Base-by-base conservation (phyloP, 1,140 invertebrate genomes). In the Tetraneura akinire region DNA sequence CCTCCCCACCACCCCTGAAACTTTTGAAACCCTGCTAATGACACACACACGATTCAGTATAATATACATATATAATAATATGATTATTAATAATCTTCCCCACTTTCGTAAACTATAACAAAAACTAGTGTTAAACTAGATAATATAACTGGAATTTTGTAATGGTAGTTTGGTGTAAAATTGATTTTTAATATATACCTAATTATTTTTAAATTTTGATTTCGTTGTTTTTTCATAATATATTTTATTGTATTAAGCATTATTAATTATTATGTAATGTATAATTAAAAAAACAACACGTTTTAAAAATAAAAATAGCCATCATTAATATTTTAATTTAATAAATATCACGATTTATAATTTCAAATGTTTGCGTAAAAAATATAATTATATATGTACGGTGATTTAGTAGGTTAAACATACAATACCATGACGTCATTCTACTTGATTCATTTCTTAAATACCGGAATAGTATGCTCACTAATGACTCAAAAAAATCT, bases 11-110 rank as follows among this genome's bases (percentile, higher is more conserved):
- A 9, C 55, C 74, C 74, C 74, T 62, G n/a, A 18, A 78, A 78
- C 55, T 62, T 78, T 62, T 14, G 47, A n/a, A 18, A 29, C 47
- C 68, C 74, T 37, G 74, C 74, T 78, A 78, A 78, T 78, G 74
- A 78, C 74, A 45, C 74, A 45, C 55, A 78, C 74, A 78, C 74
- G 74, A 78, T 21, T 78, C 32, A 57, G 51, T 76, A 23, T 51
- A 60, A n/a, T n/a, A n/a, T n/a, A n/a, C n/a, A n/a, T n/a, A n/a
- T n/a, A n/a, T n/a, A n/a, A n/a, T n/a, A n/a, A n/a, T n/a, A n/a
- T n/a, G n/a, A n/a, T 37, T 51, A 76, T 76, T 76, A 76, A 57
- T 76, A 76, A 62, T 78, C 55, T 45, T 60, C 74, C 74, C 55
- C 55, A 26, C 74, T 42, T n/a, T 78, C 23, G 26, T 71, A 51